Evolutionary conservation across 1,140 invertebrate genomes (phyloP).

Genomic region (Drosophila ercepeae): DNA sequence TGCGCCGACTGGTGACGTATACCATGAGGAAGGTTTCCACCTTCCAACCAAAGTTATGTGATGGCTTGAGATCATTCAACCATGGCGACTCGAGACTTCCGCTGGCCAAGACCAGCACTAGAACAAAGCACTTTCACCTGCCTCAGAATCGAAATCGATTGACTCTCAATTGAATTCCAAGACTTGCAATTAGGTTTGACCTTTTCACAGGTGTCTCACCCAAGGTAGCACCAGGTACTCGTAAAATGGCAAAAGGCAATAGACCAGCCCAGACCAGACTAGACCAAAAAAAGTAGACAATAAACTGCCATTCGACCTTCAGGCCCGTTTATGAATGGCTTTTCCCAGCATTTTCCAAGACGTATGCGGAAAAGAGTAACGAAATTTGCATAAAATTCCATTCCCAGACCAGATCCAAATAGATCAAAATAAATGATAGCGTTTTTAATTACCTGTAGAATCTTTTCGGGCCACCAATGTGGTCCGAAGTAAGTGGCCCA

Average conservation of each 20-base stretch:
- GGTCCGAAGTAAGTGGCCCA: background rate
- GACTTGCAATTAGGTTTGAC: slow-evolving; percentile 59
- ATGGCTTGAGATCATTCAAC: slow-evolving; percentile 55
- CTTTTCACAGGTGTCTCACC: slow-evolving; percentile 69
- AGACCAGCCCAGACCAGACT: background rate
- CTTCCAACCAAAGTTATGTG: slow-evolving; percentile 40
- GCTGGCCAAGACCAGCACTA: slow-evolving; percentile 21
- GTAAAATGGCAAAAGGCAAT: slow-evolving; percentile 54
- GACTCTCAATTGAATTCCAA: slow-evolving; percentile 23
- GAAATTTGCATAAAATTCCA: slow-evolving; percentile 67
- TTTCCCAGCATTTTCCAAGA: slow-evolving; percentile 66
- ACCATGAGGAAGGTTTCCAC: slow-evolving; percentile 42
- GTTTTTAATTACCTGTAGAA: slow-evolving; percentile 49
- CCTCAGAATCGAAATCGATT: slow-evolving; percentile 40
- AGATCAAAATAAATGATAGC: slow-evolving; percentile 44
- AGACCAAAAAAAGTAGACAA: slow-evolving; percentile 23
- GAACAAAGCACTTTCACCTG: slow-evolving; percentile 62
- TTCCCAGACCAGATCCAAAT: slow-evolving; percentile 46
- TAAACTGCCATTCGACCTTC: slow-evolving; percentile 66
- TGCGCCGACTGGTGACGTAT: slow-evolving; percentile 38
- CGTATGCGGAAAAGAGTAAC: slow-evolving; percentile 74
- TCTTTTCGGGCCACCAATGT: slow-evolving; percentile 21
- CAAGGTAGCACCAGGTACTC: slow-evolving; percentile 52
- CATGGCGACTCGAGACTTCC: slow-evolving; percentile 32
- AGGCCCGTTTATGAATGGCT: slow-evolving; percentile 49